Conservation (phyloP, 2,888 invertebrate genomes). For the Xylota segnis region DNA sequence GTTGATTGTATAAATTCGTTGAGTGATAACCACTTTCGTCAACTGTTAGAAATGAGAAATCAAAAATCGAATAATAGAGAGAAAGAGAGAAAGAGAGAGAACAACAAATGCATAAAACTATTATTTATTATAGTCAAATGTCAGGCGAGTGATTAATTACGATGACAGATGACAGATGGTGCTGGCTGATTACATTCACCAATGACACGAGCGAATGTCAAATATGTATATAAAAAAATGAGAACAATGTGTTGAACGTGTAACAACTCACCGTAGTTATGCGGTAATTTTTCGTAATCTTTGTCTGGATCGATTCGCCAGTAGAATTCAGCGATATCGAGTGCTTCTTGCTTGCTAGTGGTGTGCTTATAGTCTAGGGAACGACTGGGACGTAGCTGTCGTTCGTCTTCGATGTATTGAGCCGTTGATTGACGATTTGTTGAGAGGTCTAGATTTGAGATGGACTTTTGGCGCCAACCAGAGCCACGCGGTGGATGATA, state of each 20-base stretch:
- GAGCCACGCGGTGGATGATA: constrained; percentile 81
- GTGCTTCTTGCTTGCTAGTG: constrained; percentile 81
- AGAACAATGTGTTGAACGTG: background rate
- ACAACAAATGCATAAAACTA: constrained; percentile 12
- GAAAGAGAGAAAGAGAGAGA: constrained; percentile 16
- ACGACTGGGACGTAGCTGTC: constrained; percentile 82
- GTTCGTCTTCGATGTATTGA: constrained; percentile 77
- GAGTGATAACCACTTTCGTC: constrained; percentile 79
- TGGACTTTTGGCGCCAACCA: constrained; percentile 84
- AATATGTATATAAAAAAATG: background rate
- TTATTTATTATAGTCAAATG: constrained; percentile 37
- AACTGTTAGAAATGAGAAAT: constrained; percentile 70
- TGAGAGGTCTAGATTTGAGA: constrained; percentile 86
- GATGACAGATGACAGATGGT: constrained; percentile 34
- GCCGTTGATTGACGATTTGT: constrained; percentile 82
- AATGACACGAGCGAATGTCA: background rate
- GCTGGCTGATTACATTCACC: background rate
- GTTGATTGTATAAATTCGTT: constrained; percentile 78
- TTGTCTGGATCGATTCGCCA: constrained; percentile 83
- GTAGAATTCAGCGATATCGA: constrained; percentile 83
- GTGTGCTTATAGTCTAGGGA: constrained; percentile 83
- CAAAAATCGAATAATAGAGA: background rate
- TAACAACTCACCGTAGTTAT: constrained; percentile 67
- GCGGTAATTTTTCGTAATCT: constrained; percentile 78
- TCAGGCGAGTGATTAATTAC: constrained; percentile 23